These are phyloP conservation scores for Okamejei kenojei DNA, from an alignment of 2,797 vertebrate species.

Conservation along the genomic window DNA sequence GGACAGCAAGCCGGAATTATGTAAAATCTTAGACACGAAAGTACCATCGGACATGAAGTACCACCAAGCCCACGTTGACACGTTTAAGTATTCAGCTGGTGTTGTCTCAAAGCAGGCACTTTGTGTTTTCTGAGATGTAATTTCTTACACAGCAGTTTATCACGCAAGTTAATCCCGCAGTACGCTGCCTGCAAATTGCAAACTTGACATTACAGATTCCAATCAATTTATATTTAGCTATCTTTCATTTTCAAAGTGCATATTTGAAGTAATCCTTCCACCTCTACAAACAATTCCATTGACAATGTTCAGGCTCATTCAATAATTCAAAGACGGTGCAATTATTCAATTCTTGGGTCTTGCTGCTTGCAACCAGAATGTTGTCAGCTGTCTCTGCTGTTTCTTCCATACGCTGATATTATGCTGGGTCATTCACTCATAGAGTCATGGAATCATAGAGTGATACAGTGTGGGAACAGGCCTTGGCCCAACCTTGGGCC, in stretches of 20 bases:
- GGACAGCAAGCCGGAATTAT: neutral
- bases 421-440: conserved; percentile 25
- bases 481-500: no score
- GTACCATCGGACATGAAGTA: no score
- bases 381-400: conserved; percentile 38
- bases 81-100: conserved; percentile 15
- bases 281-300: conserved; percentile 34
- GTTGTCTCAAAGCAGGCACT: conserved; percentile 1
- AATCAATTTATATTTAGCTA: conserved; percentile 37
- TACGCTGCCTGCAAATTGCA: conserved; percentile 28
- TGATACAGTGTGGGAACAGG: no score
- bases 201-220: conserved; percentile 33
- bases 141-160: conserved; percentile 30
- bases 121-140: conserved; percentile 31
- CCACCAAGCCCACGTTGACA: neutral
- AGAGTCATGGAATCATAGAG: no score
- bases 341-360: conserved; percentile 34
- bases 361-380: conserved; percentile 39
- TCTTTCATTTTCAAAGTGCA: conserved; percentile 23
- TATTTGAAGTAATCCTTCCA: conserved; percentile 20
- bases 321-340: conserved; percentile 40
- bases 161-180: conserved; percentile 22
- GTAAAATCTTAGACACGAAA: neutral
- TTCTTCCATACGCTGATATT: conserved; percentile 39
- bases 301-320: conserved; percentile 35